Base-by-base conservation (phyloP, 2,113 vertebrate genomes). In the Phaetusa simplex region DNA sequence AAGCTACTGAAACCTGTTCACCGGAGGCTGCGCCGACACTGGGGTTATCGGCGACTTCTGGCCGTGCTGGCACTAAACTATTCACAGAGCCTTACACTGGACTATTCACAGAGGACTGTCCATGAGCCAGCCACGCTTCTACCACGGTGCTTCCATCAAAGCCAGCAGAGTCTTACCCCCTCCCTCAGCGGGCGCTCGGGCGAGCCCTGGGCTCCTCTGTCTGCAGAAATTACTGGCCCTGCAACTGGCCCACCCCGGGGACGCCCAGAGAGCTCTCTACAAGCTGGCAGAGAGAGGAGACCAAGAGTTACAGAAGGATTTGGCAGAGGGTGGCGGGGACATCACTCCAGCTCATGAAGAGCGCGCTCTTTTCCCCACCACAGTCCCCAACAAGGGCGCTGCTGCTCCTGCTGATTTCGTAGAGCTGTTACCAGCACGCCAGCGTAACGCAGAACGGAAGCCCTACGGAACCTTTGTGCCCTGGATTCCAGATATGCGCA, bases 121-220 rank as follows among this genome's bases (percentile, higher is more conserved):
- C 82, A 17, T 0, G 2, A 84, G 65, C 72, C 56, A 72, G 50
- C 7, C 73, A 53, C 47, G 42, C 52, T 32, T 47, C 85, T 91
- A 59, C 45, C 45, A 88, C 0, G 6, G 83, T 77, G 80, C 77
- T 62, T 55, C 77, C 53, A 65, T 9, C 66, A 50, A 34, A 91
- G 88, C 72, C 88, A 92, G 71, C 26, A 91, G 65, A 89, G 34
- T 81, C 97, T 90, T 66, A 94, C 95, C 85, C 95, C 45, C n/a
- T 70, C 84, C 76, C 92, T 77, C 82, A 74, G 86, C 6, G 59
- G n/a, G 61, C 8, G 24, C 43, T 80, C 53, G 72, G 23, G 18
- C 58, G 64, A 95, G 74, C 40, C 93, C 81, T 56, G 49, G 74
- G 34, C 67, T 88, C 47, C 88, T 74, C 78, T 1, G 36, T 40